These are phyloP conservation scores for Hystrix cristata DNA, from an alignment of 2,113 vertebrate genomes.

Conservation along the genomic window DNA sequence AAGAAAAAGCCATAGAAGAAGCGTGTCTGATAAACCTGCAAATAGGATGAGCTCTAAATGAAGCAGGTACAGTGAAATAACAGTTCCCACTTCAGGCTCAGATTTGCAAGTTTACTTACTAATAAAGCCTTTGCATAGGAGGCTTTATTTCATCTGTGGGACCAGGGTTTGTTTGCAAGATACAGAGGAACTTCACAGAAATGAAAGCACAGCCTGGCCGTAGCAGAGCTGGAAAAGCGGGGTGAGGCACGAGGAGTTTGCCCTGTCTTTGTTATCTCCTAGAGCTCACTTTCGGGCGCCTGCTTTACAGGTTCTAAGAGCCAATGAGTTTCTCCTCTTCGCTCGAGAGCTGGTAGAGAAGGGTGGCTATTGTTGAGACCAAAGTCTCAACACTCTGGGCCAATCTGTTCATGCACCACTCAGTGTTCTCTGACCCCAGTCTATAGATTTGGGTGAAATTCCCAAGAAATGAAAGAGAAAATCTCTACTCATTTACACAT, in stretches of 20 bases:
- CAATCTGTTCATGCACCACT: not conserved
- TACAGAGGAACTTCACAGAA: not conserved
- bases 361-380: too few species aligned
- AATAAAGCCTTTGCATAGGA: too few species aligned
- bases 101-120: too few species aligned
- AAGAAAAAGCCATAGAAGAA: not conserved
- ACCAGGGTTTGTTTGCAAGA: not conserved
- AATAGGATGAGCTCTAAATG: not conserved
- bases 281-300: not conserved
- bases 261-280: not conserved
- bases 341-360: not conserved
- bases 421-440: not conserved
- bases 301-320: not conserved
- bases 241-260: not conserved
- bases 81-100: not conserved
- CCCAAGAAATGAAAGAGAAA: not conserved
- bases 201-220: not conserved
- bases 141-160: too few species aligned
- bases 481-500: not conserved
- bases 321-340: not conserved
- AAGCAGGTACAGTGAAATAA: not conserved
- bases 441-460: not conserved
- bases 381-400: not conserved
- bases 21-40: not conserved
- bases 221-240: not conserved